These are phyloP conservation scores for Phaonia tiefii DNA, from an alignment of 2,888 invertebrate genomes.

Conservation along the genomic window DNA sequence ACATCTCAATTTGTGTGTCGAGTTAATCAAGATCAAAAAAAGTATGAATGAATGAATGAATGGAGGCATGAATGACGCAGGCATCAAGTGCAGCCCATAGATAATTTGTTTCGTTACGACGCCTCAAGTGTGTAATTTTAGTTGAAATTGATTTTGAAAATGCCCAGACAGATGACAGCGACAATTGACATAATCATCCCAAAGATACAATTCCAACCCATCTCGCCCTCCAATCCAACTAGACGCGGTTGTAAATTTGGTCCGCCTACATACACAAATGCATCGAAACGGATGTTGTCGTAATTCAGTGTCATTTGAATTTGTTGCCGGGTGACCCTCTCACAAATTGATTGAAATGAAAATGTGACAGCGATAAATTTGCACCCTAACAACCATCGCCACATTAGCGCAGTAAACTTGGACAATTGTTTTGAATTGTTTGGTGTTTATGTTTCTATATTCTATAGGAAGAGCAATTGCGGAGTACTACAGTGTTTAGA, in stretches of 20 bases:
- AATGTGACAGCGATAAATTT: constrained; percentile 30
- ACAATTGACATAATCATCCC: constrained; percentile 20
- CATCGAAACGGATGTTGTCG: constrained; percentile 59
- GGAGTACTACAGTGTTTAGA: too few species aligned
- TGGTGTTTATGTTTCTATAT: constrained; percentile 24
- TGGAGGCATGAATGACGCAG: neutral
- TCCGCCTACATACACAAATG: neutral
- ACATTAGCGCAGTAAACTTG: neutral
- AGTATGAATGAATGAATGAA: too few species aligned
- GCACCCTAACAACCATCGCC: neutral
- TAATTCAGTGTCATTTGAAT: constrained; percentile 52
- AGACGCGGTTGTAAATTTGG: neutral
- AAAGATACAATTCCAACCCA: neutral
- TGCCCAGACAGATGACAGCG: neutral
- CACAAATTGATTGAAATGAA: constrained; percentile 37
- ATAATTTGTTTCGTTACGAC: neutral
- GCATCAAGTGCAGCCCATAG: constrained; percentile 13
- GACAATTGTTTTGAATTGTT: constrained; percentile 36
- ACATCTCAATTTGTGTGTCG: neutral
- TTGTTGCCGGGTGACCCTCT: constrained; percentile 15
- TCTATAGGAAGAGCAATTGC: too few species aligned
- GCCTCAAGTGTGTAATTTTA: constrained; percentile 26
- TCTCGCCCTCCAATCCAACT: neutral
- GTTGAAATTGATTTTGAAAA: constrained; percentile 28
- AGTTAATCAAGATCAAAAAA: neutral